Evolutionary conservation across 1,140 invertebrate species (phyloP).

Genomic region (Doryteuthis pealeii): DNA sequence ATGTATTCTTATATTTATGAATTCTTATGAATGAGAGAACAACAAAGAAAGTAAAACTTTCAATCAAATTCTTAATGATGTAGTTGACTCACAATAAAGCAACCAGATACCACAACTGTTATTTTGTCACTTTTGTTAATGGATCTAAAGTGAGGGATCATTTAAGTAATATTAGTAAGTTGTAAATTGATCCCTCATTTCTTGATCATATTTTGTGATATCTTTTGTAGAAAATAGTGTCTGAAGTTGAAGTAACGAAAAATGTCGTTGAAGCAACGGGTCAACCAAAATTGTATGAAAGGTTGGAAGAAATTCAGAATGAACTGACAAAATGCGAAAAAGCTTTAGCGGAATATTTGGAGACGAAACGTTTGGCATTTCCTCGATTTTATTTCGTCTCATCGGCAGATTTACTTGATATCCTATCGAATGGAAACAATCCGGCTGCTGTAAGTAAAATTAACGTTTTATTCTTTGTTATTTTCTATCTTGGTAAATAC

Average conservation of each 20-base stretch:
- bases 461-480: too few species aligned
- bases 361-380: conserved; percentile 91
- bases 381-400: conserved; percentile 92
- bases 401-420: conserved; percentile 86
- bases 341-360: conserved; percentile 90
- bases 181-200: too few species aligned
- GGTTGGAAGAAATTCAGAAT: conserved; percentile 78
- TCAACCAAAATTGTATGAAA: conserved; percentile 72
- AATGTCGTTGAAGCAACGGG: conserved; percentile 88
- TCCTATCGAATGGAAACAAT: conserved; percentile 90
- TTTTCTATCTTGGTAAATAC: too few species aligned
- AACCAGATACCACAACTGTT: too few species aligned
- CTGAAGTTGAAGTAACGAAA: conserved; percentile 43
- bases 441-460: conserved; percentile 63
- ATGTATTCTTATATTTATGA: too few species aligned
- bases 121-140: too few species aligned
- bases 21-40: too few species aligned
- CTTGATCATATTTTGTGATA: background rate
- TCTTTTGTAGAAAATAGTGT: conserved; percentile 40
- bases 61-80: too few species aligned
- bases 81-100: too few species aligned
- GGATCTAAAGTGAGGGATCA: too few species aligned
- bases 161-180: too few species aligned
- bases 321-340: conserved; percentile 88
- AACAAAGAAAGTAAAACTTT: too few species aligned